Evolutionary conservation across 2,797 vertebrate species (phyloP).

Genomic region (Macropodus opercularis): DNA sequence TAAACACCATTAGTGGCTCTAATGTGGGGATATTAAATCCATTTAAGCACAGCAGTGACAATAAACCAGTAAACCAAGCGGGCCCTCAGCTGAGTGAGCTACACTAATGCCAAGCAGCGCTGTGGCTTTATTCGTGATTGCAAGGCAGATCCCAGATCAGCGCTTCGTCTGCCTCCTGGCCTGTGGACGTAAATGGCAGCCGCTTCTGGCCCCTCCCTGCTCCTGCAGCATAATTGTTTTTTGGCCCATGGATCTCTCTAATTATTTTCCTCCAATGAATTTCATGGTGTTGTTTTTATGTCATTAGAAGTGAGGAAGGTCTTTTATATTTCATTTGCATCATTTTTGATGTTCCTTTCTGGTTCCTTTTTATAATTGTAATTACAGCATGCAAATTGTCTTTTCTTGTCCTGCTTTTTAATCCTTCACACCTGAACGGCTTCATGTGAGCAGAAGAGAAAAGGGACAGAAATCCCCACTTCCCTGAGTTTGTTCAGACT

Average conservation of each 20-base stretch:
- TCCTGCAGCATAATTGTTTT: constrained; percentile 31
- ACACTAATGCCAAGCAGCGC: constrained; percentile 22
- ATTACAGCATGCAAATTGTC: background rate
- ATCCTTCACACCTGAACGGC: background rate
- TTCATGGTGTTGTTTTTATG: constrained; percentile 19
- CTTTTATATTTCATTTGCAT: background rate
- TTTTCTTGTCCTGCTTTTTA: background rate
- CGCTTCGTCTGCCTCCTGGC: constrained; percentile 31
- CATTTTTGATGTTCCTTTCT: background rate
- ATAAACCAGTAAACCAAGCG: constrained; percentile 41
- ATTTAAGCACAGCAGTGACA: constrained; percentile 23
- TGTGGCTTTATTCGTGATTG: background rate
- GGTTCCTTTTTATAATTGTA: constrained; percentile 11
- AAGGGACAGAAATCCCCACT: background rate
- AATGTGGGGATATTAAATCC: constrained; percentile 20
- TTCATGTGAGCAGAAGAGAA: background rate
- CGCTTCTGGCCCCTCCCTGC: background rate
- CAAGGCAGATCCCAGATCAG: constrained; percentile 15
- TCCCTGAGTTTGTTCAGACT: background rate
- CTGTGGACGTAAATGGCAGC: constrained; percentile 23
- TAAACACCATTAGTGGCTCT: constrained; percentile 27
- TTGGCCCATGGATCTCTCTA: constrained; percentile 26
- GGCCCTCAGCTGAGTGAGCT: constrained; percentile 22
- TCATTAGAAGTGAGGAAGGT: constrained; percentile 1
- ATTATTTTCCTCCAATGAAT: constrained; percentile 33